A percentile compares a stretch with the other conserved stretches of the same genome.
phyloP scores from a whole-genome alignment of 2,113 vertebrate species.

The Spermophilus dauricus region DNA sequence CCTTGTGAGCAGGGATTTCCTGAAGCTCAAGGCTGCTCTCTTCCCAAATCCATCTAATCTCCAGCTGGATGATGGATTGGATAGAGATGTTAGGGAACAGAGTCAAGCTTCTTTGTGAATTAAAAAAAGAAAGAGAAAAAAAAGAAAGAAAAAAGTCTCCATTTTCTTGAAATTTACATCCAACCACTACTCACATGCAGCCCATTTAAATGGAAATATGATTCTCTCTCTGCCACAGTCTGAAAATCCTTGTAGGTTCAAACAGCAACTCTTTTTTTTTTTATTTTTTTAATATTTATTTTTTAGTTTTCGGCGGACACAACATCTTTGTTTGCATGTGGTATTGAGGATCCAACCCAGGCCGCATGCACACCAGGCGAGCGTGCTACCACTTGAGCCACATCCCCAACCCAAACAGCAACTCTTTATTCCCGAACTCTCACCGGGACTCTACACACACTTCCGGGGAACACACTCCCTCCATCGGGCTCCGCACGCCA shows the following conservation, averaged over 20 bases:
- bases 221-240: not conserved
- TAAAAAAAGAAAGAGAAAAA: not conserved
- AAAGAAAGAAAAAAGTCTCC: not conserved
- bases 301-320: too few species aligned
- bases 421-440: too few species aligned
- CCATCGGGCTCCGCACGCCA: fast-evolving
- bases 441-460: too few species aligned
- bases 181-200: not conserved
- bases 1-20: constrained; percentile 21
- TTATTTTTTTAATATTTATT: too few species aligned
- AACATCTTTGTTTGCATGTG: too few species aligned
- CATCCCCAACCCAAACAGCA: too few species aligned
- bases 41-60: constrained; percentile 52
- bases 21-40: not conserved
- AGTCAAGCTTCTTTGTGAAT: not conserved
- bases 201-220: constrained; percentile 11
- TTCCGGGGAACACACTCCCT: too few species aligned
- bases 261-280: too few species aligned
- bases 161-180: constrained; percentile 27
- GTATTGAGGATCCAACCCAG: too few species aligned
- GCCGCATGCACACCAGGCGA: too few species aligned
- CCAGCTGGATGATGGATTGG: not conserved
- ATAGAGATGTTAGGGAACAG: not conserved
- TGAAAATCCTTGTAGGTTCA: too few species aligned
- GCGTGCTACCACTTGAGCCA: too few species aligned